Base-by-base conservation (phyloP, 2,113 vertebrate species). In the Mustela nigripes region DNA sequence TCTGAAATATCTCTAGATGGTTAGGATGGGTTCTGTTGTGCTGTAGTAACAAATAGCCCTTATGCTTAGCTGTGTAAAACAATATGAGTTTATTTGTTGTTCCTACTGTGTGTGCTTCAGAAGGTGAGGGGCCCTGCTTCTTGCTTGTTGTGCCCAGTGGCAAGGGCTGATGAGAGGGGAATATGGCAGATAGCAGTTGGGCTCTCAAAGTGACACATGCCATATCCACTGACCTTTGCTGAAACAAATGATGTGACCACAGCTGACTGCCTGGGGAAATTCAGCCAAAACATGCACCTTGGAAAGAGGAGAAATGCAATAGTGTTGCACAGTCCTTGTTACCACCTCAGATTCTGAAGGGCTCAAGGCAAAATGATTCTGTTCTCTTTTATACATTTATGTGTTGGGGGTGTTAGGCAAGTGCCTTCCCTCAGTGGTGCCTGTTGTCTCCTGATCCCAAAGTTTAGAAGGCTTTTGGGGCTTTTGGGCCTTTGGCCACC, bases 391-490 rank as follows among this genome's bases (percentile, higher is more conserved):
- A 33, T 33, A 6, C 91, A 18, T 33, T 78, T 60, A 1, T 2
- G 10, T 69, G n/a, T 48, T 60, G 84, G 11, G 50, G 26, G 11
- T 16, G 31, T 62, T 50, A 39, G 31, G 8, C 8, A 36, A 9
- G 31, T 36, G 4, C 80, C 39, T 48, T 11, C 33, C 36, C 78
- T 83, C n/a, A 58, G 36, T 0, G 0, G 7, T 0, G 0, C 15
- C 36, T 65, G 11, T 76, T 36, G 12, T 65, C 58, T 19, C 58
- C 53, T 50, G 22, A 36, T 76, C 45, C 39, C 5, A 3, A 5
- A 7, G 65, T 69, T 67, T 31, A 5, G 7, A 56, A 11, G 11
- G 14, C 48, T n/a, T 0, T 14, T 22, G 31, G 26, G 21, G 4
- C n/a, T 7, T 28, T 39, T 3, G 39, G 39, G 8, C 1, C 58